Evolutionary conservation across 1,140 invertebrate species (phyloP), one percentile per base, ranked within the genome.

Genomic region (Conus ventricosus): DNA sequence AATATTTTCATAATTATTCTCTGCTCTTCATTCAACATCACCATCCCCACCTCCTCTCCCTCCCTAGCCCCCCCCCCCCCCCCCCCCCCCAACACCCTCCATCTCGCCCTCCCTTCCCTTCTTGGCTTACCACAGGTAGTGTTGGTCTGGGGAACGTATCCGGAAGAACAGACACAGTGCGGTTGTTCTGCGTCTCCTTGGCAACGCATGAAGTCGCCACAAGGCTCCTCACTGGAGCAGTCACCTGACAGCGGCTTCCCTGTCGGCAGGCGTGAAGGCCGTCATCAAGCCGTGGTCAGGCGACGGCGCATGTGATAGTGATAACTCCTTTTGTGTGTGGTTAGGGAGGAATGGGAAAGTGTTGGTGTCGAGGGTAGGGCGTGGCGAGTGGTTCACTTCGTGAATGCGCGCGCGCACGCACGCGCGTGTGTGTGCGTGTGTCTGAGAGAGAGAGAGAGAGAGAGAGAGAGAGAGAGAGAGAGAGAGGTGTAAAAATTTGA

Each of bases 171-270:
- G 17, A 57, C 55, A 83, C 81, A 83, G 7, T 6, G 51, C 13
- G 81, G 17, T 51, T 55, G 11, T 39, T 23, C 81, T 25, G 13
- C 13, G 13, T 17, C 39, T 8, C 53, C 81, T 53, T 83, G 15
- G n/a, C 81, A 83, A 7, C 25, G 81, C 81, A 83, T 83, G 51
- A 8, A 23, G 81, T 83, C 81, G 5, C 51, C 81, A 20, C 81
- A 83, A 8, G 81, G 81, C 4, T 20, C 81, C 39, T 23, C 13
- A 0, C 4, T 23, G n/a, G 51, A 55, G 23, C 81, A 83, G 13
- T 5, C 8, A 0, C 51, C 8, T 20, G 7, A 5, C 17, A 83
- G 53, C 5, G 81, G 81, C 8, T 23, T 54, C 17, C 81, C 81
- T 83, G 81, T 20, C 8, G 57, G 57, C 57, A 60, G 0, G 8